Conservation (phyloP, 2,797 vertebrate genomes). For the Bucorvus abyssinicus region DNA sequence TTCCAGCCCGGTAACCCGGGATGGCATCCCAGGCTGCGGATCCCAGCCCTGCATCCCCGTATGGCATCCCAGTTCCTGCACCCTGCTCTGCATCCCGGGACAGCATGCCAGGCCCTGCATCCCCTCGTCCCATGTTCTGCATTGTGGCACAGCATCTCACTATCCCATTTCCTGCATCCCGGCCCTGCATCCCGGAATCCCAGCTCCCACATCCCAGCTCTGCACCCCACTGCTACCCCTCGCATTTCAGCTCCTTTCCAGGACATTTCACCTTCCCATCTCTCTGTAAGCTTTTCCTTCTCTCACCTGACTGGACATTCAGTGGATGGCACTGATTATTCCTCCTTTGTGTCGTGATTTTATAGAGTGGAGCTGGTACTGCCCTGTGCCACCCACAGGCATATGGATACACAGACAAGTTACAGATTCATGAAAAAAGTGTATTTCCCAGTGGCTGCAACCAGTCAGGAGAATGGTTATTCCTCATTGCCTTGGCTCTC, state of each 20-base stretch:
- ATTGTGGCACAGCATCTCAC: no score
- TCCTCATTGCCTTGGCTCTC: not conserved
- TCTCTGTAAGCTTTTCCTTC: not conserved
- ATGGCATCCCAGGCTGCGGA: not conserved
- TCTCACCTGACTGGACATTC: not conserved
- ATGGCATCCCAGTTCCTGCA: no score
- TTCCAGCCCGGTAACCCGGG: no score
- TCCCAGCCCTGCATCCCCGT: not conserved
- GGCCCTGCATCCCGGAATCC: no score
- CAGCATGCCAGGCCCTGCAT: no score
- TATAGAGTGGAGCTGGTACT: not conserved
- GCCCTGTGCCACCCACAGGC: no score
- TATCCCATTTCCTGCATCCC: no score
- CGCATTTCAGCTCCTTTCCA: not conserved
- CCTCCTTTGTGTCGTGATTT: not conserved
- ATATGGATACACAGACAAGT: no score
- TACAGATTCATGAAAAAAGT: fast-evolving
- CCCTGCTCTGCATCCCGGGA: not conserved
- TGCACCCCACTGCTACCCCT: not conserved
- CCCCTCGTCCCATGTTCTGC: not conserved
- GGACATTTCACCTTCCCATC: not conserved
- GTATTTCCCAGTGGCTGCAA: not conserved
- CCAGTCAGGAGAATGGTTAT: not conserved
- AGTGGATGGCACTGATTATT: not conserved
- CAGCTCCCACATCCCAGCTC: not conserved